phyloP scores from a whole-genome alignment of 1,140 invertebrate species.

The Galleria mellonella region DNA sequence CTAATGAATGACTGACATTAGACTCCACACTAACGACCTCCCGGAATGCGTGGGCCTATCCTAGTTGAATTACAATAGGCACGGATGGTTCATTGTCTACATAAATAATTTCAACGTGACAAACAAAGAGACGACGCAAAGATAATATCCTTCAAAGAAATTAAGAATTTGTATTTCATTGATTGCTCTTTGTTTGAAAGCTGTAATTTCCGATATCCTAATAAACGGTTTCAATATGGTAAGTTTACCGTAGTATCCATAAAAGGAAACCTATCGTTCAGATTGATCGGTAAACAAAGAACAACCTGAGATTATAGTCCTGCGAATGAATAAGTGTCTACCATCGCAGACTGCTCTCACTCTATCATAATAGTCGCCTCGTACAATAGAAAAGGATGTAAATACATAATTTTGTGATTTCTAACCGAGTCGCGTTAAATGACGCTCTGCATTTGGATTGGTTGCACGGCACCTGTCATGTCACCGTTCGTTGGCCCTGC shows the following conservation, averaged over 20 bases:
- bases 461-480: constrained; percentile 52
- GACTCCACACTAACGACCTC: constrained; percentile 19
- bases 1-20: constrained; percentile 39
- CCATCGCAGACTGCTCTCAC: constrained; percentile 11
- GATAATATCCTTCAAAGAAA: too few relatives aligned
- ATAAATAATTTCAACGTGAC: background rate
- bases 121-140: too few relatives aligned
- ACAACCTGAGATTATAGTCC: constrained; percentile 12
- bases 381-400: constrained; percentile 30
- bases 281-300: constrained; percentile 32
- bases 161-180: too few relatives aligned
- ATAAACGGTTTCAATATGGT: background rate
- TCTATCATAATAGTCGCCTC: constrained; percentile 6
- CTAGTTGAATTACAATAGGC: background rate
- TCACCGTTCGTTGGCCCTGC: constrained; percentile 53
- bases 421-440: constrained; percentile 39
- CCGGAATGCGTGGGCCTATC: constrained; percentile 26
- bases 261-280: constrained; percentile 17
- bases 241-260: constrained; percentile 16
- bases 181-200: too few relatives aligned
- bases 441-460: constrained; percentile 38
- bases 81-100: constrained; percentile 15
- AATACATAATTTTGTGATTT: constrained; percentile 37
- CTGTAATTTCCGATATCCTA: background rate
- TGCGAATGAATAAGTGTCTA: constrained; percentile 10